Evolutionary conservation across 2,113 vertebrate species (phyloP).

Genomic region (Pygoscelis adeliae): DNA sequence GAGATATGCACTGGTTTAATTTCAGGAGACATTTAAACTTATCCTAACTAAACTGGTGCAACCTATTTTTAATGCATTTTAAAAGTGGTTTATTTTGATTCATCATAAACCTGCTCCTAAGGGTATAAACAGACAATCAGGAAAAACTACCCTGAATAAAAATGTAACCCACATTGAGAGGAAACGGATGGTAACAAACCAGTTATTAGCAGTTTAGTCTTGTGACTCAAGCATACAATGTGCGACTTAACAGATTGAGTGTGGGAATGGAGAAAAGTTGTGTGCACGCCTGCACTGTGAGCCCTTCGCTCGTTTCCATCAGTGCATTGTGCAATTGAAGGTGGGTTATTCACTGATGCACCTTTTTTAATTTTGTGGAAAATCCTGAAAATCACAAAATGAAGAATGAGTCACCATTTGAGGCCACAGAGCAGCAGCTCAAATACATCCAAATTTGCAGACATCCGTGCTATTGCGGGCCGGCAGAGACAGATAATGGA

Average conservation of each 20-base stretch:
- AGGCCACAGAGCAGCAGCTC: background rate
- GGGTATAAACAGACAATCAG: background rate
- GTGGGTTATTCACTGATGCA: background rate
- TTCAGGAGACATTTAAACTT: background rate
- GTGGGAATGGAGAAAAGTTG: background rate
- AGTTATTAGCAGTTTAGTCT: background rate
- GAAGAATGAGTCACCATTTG: background rate
- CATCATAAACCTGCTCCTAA: background rate
- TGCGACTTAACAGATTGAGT: background rate
- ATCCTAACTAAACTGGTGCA: background rate
- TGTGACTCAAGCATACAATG: background rate
- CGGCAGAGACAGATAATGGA: background rate
- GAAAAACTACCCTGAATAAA: background rate
- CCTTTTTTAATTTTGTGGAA: background rate
- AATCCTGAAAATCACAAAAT: background rate
- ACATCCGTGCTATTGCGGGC: background rate
- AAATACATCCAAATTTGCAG: background rate
- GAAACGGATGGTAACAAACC: background rate
- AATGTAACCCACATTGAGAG: background rate
- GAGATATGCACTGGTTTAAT: background rate
- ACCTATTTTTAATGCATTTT: background rate
- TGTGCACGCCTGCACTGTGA: background rate
- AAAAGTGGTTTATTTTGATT: background rate
- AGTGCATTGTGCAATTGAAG: accelerated
- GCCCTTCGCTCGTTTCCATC: background rate